Base-by-base conservation (phyloP, 2,888 invertebrate genomes). In the Eulithis testata region DNA sequence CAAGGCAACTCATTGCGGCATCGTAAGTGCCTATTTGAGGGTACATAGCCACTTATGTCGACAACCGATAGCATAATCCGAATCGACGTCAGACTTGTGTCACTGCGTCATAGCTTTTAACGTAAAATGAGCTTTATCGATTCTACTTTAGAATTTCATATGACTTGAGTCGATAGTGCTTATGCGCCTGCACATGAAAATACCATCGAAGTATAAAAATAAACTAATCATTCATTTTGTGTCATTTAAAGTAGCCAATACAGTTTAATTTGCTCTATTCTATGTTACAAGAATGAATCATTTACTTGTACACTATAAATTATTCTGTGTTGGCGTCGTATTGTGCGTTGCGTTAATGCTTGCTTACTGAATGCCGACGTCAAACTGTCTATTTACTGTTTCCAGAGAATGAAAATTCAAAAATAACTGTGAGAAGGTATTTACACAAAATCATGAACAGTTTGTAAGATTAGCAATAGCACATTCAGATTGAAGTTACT, bases 1-100 rank as follows among this genome's bases (percentile, higher is more conserved):
- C 66, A 66, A 83, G 88, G 85, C 89, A 66, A 63, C 63, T 66
- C 66, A 66, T 66, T 87, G 87, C 86, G 66, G 85, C 86, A 77
- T 81, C 81, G 81, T 89, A 90, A 91, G 86, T 88, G 88, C 88
- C 90, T 89, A 89, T 91, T 89, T 84, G 85, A 86, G 80, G 86
- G 83, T 85, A 84, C 85, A 85, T 85, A 88, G 86, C 85, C 84
- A 85, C 88, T 85, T 86, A 87, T 80, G 83, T 54, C 79, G 80
- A 83, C 63, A 80, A 75, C 86, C 85, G 90, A 91, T 91, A 90
- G 82, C 87, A 84, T 87, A 88, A 91, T 90, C 88, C 88, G 82
- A 86, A 86, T 84, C 83, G 84, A 85, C 85, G 83, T 51, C n/a
- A n/a, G 31, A 49, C 51, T 62, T 62, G 50, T 52, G 45, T 40